Conservation (phyloP, 2,113 vertebrate species). For the Peromyscus maniculatus region DNA sequence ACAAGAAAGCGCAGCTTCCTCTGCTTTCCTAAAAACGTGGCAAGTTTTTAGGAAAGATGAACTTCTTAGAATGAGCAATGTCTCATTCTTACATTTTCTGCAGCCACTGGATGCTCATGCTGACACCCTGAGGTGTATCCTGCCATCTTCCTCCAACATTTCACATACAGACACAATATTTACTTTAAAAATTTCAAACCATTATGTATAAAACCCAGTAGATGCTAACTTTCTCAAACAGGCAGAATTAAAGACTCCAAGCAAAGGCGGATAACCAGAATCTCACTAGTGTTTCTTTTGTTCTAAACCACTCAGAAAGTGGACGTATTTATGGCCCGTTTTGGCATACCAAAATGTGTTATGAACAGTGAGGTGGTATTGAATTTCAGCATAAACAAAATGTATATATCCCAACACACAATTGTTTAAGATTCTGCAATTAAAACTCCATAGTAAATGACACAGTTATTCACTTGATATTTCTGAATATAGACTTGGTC, state of each 20-base stretch:
- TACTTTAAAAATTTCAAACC: conserved; percentile 44
- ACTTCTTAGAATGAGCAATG: neutral
- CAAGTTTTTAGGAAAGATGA: neutral
- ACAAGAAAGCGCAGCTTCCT: neutral
- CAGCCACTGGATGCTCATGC: neutral
- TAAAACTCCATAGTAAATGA: neutral
- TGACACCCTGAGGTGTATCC: neutral
- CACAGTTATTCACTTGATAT: neutral
- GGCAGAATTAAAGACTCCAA: neutral
- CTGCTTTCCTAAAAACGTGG: neutral
- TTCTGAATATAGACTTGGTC: neutral
- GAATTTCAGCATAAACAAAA: neutral
- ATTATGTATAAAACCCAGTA: neutral
- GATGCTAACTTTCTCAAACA: conserved; percentile 34
- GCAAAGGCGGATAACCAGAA: neutral
- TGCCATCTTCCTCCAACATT: neutral
- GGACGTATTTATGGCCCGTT: neutral
- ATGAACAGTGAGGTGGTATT: neutral
- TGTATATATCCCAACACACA: neutral
- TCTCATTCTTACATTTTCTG: neutral
- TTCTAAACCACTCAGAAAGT: neutral
- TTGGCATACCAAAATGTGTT: neutral
- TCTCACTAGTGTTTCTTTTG: neutral
- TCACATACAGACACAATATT: neutral
- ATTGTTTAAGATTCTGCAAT: neutral